Evolutionary conservation across 2,888 invertebrate genomes (phyloP).

Genomic region (Dolomedes plantarius): DNA sequence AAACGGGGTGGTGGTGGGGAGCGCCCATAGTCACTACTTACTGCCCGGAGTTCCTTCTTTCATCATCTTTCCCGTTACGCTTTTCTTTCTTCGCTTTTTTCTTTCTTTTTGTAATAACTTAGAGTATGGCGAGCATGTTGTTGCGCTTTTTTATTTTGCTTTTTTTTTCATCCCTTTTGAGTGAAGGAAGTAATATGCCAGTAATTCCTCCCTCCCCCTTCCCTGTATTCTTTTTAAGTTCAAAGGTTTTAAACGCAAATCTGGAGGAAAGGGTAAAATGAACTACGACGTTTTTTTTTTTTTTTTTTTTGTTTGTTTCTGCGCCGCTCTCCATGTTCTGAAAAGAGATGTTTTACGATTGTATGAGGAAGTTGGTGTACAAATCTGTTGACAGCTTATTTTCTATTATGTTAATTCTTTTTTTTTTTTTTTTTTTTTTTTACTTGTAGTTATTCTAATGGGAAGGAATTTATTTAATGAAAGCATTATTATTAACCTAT

Average conservation of each 20-base stretch:
- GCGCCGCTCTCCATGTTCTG: too few species aligned
- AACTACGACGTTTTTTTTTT: not conserved
- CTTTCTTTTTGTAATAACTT: conserved; percentile 19
- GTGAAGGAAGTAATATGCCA: conserved; percentile 24
- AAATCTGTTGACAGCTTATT: not conserved
- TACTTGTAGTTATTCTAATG: too few species aligned
- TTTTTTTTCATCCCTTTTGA: not conserved
- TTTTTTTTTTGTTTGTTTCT: too few species aligned
- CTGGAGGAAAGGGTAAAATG: conserved; percentile 11
- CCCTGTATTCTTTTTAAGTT: conserved; percentile 21
- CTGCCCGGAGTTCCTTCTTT: conserved; percentile 30
- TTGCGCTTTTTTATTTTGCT: not conserved
- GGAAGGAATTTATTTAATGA: too few species aligned
- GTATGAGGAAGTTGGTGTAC: not conserved
- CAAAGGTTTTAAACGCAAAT: conserved; percentile 38
- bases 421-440: too few species aligned
- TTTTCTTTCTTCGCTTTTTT: conserved; percentile 9
- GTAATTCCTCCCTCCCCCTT: not conserved
- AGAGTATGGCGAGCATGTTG: conserved; percentile 7
- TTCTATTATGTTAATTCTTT: too few species aligned
- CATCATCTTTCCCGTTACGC: conserved; percentile 31
- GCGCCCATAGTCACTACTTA: conserved; percentile 40
- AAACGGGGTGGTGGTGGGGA: conserved; percentile 1
- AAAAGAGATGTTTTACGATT: not conserved
- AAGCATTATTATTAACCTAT: too few species aligned